Conservation (phyloP, 2,113 vertebrate genomes). For the Poeciliopsis retropinna region DNA sequence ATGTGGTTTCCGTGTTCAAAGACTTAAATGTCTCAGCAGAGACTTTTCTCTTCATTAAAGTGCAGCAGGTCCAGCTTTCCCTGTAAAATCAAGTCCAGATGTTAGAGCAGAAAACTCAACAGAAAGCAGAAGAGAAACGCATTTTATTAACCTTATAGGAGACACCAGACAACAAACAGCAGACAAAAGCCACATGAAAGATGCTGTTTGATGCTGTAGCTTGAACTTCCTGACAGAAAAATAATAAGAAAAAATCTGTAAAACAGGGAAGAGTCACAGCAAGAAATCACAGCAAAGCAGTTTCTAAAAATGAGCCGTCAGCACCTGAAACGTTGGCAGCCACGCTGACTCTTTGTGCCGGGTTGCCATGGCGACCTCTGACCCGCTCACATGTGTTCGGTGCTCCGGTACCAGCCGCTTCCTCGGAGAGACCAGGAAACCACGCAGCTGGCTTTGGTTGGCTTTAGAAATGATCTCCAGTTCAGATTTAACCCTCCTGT, state of each 20-base stretch:
- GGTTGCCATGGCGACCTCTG: constrained; percentile 49
- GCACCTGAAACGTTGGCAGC: constrained; percentile 3
- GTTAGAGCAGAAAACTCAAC: constrained; percentile 31
- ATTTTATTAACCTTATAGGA: constrained; percentile 6
- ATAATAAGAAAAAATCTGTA: neutral
- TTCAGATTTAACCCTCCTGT: no score
- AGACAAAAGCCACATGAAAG: neutral
- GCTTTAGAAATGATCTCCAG: no score
- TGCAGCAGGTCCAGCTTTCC: constrained; percentile 18
- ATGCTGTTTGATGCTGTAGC: no score
- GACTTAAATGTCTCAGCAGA: constrained; percentile 14
- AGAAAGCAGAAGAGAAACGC: neutral
- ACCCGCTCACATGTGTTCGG: constrained; percentile 64
- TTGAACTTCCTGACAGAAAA: neutral
- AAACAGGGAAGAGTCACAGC: no score
- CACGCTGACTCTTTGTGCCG: constrained; percentile 8
- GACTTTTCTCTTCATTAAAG: constrained; percentile 8
- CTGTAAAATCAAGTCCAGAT: constrained; percentile 57
- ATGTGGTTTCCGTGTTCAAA: neutral
- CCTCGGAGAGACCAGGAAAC: constrained; percentile 45
- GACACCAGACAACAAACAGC: neutral
- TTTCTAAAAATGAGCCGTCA: constrained; percentile 47
- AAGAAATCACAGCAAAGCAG: neutral
- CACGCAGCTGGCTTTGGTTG: neutral
- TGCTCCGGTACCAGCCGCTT: constrained; percentile 62